These are phyloP conservation scores for Synodontis membranacea DNA, from an alignment of 2,113 vertebrate species.

Conservation along the genomic window DNA sequence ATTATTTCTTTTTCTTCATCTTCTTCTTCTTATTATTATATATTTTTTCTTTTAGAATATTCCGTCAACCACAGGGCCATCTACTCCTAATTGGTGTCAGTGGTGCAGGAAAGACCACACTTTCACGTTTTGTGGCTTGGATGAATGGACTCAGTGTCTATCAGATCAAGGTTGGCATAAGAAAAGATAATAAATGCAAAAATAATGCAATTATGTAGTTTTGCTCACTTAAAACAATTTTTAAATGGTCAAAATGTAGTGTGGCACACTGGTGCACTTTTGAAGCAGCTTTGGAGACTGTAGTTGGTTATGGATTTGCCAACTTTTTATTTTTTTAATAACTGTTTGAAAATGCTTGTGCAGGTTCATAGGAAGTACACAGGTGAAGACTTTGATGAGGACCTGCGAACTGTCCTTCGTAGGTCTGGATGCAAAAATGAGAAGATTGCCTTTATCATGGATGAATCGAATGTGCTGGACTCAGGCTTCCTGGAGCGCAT, in stretches of 20 bases:
- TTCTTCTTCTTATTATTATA: too few species aligned
- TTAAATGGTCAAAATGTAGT: neutral
- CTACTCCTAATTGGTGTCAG: conserved; percentile 96
- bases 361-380: conserved; percentile 98
- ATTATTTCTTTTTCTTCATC: too few species aligned
- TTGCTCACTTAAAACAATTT: neutral
- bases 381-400: conserved; percentile 98
- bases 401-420: conserved; percentile 91
- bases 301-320: neutral
- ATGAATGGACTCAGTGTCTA: conserved; percentile 98
- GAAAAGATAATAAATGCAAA: neutral
- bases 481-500: conserved; percentile 98
- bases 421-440: conserved; percentile 98
- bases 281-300: neutral
- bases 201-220: neutral
- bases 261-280: neutral
- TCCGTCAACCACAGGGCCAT: conserved; percentile 97
- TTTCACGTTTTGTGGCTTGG: conserved; percentile 98
- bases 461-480: conserved; percentile 96
- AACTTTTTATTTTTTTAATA: neutral
- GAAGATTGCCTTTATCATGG: conserved; percentile 99
- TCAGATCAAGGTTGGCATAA: conserved; percentile 89
- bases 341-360: neutral
- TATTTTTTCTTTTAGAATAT: too few species aligned
- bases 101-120: conserved; percentile 94